These are phyloP conservation scores for Acropternis orthonyx DNA, from an alignment of 2,797 vertebrate genomes.

Conservation along the genomic window DNA sequence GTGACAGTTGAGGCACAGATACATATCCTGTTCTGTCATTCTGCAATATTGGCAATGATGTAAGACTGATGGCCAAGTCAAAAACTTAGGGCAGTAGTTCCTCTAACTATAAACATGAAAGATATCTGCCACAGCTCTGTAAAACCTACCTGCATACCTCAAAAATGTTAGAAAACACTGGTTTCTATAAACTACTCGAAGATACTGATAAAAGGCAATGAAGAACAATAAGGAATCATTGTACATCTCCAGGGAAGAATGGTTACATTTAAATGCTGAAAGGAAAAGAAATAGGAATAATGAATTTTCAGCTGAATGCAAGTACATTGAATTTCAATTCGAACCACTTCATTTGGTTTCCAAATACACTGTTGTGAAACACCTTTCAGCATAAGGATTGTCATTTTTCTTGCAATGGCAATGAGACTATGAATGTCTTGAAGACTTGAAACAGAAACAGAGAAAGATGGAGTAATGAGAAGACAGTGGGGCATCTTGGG, in stretches of 20 bases:
- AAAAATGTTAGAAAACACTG: neutral
- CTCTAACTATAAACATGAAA: neutral
- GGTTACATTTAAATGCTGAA: neutral
- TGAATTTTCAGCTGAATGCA: neutral
- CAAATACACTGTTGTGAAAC: conserved; percentile 7
- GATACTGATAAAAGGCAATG: neutral
- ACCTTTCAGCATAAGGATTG: neutral
- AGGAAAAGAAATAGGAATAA: neutral
- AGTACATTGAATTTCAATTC: neutral
- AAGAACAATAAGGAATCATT: neutral
- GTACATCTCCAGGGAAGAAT: neutral
- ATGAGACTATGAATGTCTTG: neutral
- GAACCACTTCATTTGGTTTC: neutral
- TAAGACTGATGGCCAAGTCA: neutral
- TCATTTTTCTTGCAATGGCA: neutral
- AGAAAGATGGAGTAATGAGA: neutral
- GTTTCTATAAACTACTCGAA: neutral
- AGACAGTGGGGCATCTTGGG: neutral
- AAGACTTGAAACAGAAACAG: neutral
- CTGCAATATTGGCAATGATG: neutral
- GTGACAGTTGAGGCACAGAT: neutral
- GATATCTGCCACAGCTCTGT: neutral
- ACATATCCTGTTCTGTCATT: neutral
- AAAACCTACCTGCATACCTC: neutral
- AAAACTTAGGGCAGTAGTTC: neutral